phyloP scores from a whole-genome alignment of 2,888 invertebrate species.

The Protonemura montana region DNA sequence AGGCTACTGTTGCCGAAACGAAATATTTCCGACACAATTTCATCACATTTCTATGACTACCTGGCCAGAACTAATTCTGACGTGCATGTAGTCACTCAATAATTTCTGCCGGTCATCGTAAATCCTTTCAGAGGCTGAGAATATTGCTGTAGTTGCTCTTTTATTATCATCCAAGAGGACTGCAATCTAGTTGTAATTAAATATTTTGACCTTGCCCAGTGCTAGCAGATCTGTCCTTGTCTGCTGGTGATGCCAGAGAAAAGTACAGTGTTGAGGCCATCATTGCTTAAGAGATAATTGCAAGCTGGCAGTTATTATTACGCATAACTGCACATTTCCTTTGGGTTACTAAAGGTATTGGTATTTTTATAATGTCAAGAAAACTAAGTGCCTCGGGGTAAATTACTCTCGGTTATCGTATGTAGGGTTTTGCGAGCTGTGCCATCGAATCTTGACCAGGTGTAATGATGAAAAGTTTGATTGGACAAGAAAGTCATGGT shows the following conservation, averaged over 20 bases:
- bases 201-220: neutral
- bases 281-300: neutral
- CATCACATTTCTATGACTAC: too few relatives aligned
- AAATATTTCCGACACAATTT: too few relatives aligned
- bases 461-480: neutral
- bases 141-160: neutral
- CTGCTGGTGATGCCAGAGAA: neutral
- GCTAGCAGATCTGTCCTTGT: neutral
- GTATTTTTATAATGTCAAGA: neutral
- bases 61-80: neutral
- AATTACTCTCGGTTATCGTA: neutral
- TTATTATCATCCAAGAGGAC: neutral
- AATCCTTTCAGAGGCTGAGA: neutral
- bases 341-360: neutral
- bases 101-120: neutral
- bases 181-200: neutral
- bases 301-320: neutral
- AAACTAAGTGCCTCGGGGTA: neutral
- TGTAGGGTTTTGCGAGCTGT: neutral
- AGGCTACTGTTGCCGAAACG: too few relatives aligned
- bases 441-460: neutral
- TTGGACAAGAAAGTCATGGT: neutral
- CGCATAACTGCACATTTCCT: neutral
- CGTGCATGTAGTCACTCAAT: neutral
- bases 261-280: slow-evolving; percentile 7